Base-by-base conservation (phyloP, 2,888 invertebrate genomes). In the Lathronympha strigana region DNA sequence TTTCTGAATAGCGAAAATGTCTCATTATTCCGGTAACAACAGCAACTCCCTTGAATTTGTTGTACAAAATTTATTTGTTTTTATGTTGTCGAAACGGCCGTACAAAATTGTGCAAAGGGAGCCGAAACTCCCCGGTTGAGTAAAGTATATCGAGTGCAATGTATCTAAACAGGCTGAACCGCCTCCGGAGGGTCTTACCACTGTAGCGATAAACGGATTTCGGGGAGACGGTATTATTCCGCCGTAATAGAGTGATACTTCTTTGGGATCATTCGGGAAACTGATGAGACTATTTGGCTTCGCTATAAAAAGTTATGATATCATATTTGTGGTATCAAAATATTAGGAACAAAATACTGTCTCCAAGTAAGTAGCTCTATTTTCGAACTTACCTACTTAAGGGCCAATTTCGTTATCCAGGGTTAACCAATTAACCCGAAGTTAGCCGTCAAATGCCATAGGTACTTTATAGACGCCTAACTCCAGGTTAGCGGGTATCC, bases 231-330 rank as follows among this genome's bases (percentile, higher is more conserved):
- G 80, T 77, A 82, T 83, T 87, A 86, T 85, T 80, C 81, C 80
- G 76, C 71, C 74, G 80, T 86, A 87, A 86, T 86, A 85, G 84
- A 85, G 85, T 86, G 86, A 85, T 84, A 84, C 85, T 86, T 86
- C 82, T 82, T 83, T 79, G 78, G 83, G 85, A 81, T 79, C 83
- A 81, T 86, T 84, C 81, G 81, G 81, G 78, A 80, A 86, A 85
- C 83, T 85, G 83, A 84, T 83, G 88, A 87, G 80, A 85, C 88
- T 86, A 90, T 89, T 90, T 86, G 86, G 83, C 84, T 86, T 83
- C 77, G 79, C 79, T 84, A 85, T 90, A 90, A 90, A 90, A 90
- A 86, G 87, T 88, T 87, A 90, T 81, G 83, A 83, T 82, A 80
- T 84, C 82, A 83, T 84, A 81, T 84, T 86, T 83, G 84, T 75